Base-by-base conservation (phyloP, 2,113 vertebrate genomes). In the Podarcis muralis region DNA sequence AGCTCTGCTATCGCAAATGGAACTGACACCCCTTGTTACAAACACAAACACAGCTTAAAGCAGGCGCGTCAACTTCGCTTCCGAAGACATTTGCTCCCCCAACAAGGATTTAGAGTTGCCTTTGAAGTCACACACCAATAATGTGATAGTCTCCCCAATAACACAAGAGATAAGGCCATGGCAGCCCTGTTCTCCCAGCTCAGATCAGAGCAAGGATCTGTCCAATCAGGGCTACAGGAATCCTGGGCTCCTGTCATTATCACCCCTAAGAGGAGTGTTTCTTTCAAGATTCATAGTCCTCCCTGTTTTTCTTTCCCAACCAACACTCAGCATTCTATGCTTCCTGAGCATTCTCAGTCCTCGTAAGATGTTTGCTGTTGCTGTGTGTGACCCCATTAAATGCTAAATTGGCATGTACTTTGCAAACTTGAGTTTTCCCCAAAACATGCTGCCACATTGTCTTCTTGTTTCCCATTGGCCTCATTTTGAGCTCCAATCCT, bases 41-140 rank as follows among this genome's bases (percentile, higher is more conserved):
- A 74, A 32, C 83, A 85, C 32, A 77, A 37, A n/a, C 71, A 78
- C 23, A 43, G 81, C 84, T 81, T 81, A 86, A 86, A 86, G 62
- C 48, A 6, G 22, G 0, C 0, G 16, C 16, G 71, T 76, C 81
- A 83, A 13, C 7, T 65, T 57, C 80, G 65, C 76, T 83, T 88
- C 40, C 12, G n/a, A n/a, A 83, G 69, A 62, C 62, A 62, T n/a
- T 25, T 62, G 27, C 12, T 22, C 40, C 6, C 13, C 85, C 23
- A 23, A 81, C 5, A 65, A 8, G 0, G 9, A 1, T 71, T 53
- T 20, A 53, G 48, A 69, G 37, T 30, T 23, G 48, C 12, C 43
- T 37, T 69, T 72, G n/a, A 57, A 81, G 66, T 37, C 13, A 27
- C 6, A 43, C 43, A 32, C 37, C 2, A 11, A 1, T 68, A 86